These are phyloP conservation scores for Rhyacophila evoluta DNA, from an alignment of 2,888 invertebrate genomes.

Conservation along the genomic window DNA sequence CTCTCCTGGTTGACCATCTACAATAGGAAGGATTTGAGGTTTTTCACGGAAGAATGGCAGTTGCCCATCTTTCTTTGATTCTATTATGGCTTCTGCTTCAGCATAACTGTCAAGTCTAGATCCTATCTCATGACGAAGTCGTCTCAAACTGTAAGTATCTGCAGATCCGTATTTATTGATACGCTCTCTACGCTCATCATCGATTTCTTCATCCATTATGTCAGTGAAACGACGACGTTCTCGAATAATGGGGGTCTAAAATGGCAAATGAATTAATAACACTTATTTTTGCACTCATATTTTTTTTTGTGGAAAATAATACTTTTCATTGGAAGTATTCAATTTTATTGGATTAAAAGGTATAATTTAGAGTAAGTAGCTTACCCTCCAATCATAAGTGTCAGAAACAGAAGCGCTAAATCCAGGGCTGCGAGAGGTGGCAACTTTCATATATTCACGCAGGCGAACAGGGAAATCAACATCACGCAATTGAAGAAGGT, in stretches of 20 bases:
- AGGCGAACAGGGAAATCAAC: constrained; percentile 94
- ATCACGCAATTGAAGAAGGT: constrained; percentile 92
- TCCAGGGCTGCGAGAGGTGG: constrained; percentile 80
- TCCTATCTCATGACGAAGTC: constrained; percentile 88
- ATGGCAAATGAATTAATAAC: constrained; percentile 27
- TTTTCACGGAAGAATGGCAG: constrained; percentile 94
- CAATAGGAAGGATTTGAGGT: constrained; percentile 85
- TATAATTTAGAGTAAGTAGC: too few species aligned
- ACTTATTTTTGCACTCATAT: too few species aligned
- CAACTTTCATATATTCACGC: constrained; percentile 95
- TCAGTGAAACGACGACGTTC: constrained; percentile 93
- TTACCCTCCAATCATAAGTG: constrained; percentile 84
- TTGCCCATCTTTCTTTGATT: constrained; percentile 80
- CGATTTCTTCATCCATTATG: constrained; percentile 96
- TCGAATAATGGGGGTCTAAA: constrained; percentile 85
- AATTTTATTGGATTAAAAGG: too few species aligned
- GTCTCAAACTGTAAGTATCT: constrained; percentile 78
- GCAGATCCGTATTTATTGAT: constrained; percentile 81
- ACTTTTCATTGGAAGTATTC: not conserved
- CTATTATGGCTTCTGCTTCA: constrained; percentile 87
- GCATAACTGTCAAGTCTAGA: constrained; percentile 86
- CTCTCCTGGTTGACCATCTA: constrained; percentile 81
- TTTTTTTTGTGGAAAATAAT: too few species aligned
- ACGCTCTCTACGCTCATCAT: constrained; percentile 86
- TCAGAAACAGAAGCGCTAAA: constrained; percentile 76